Conservation (phyloP, 2,113 vertebrate species). For the Hylia prasina region DNA sequence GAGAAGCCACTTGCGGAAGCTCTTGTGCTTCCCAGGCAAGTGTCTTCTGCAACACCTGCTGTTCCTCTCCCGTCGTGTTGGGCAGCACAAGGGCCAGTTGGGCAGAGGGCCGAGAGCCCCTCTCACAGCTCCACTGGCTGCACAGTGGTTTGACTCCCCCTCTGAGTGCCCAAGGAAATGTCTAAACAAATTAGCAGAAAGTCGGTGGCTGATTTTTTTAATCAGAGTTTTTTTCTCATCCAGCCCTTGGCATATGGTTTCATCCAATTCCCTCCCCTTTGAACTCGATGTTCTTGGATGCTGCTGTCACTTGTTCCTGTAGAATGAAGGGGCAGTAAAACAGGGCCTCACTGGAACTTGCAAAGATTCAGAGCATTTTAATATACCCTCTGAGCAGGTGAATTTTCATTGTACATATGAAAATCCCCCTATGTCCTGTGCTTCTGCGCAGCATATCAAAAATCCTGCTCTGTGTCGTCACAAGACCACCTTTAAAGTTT, state of each 20-base stretch:
- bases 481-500: neutral
- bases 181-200: neutral
- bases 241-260: neutral
- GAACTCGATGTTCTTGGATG: neutral
- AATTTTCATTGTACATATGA: neutral
- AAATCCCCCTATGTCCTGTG: neutral
- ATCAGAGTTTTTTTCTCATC: neutral
- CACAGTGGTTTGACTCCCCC: neutral
- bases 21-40: neutral
- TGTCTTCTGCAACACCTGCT: neutral
- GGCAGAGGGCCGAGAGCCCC: neutral
- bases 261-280: neutral
- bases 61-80: fast-evolving
- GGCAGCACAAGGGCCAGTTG: neutral
- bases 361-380: neutral
- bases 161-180: neutral
- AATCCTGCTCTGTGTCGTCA: neutral
- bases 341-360: neutral
- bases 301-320: neutral
- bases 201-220: neutral
- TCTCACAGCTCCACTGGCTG: neutral
- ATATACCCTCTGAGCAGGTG: neutral
- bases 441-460: neutral
- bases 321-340: neutral
- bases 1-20: neutral